Evolutionary conservation across 2,797 vertebrate species (phyloP), one percentile per base, ranked within the genome.

Genomic region (Coranthus polyacanthus): DNA sequence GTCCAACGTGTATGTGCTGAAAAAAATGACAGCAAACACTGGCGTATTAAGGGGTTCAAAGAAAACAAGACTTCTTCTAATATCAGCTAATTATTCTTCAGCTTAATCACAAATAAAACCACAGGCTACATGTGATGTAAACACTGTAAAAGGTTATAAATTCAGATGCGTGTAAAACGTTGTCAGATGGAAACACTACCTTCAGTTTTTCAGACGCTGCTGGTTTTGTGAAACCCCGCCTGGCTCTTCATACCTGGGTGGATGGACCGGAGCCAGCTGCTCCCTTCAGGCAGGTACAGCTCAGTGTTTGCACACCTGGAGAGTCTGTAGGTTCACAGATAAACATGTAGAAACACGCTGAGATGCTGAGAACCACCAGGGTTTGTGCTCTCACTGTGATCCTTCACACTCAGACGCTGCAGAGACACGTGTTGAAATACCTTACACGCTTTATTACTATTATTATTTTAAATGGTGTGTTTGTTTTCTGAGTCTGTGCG

Each of bases 231-330:
- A 73, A 41, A 22, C 49, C 37, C 10, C 57, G 15, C 37, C 42
- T 36, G 2, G 2, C 29, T 57, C 39, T 17, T 64, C 55, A 32
- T 39, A 54, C 51, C 52, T 26, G 55, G 53, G 58, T 43, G 32
- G 18, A 41, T 36, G 18, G 45, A 7, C 55, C 9, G 10, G 20
- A 53, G 26, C 64, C 68, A 65, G 68, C 68, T 68, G 72, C 37
- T 17, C 66, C 52, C 64, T 66, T 16, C 43, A 47, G 64, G 79
- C 70, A 61, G 65, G 65, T 60, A 66, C 57, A 65, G 46, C 44
- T 46, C 13, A 0, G 22, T 78, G 78, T 81, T 70, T 77, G 67
- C 66, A 75, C 81, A 81, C 83, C 79, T 79, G 81, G 81, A 52
- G 55, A 44, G 57, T 50, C 32, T 66, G 56, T 42, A 58, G 65